phyloP scores from a whole-genome alignment of 2,113 vertebrate species.

The Electrona antarctica region DNA sequence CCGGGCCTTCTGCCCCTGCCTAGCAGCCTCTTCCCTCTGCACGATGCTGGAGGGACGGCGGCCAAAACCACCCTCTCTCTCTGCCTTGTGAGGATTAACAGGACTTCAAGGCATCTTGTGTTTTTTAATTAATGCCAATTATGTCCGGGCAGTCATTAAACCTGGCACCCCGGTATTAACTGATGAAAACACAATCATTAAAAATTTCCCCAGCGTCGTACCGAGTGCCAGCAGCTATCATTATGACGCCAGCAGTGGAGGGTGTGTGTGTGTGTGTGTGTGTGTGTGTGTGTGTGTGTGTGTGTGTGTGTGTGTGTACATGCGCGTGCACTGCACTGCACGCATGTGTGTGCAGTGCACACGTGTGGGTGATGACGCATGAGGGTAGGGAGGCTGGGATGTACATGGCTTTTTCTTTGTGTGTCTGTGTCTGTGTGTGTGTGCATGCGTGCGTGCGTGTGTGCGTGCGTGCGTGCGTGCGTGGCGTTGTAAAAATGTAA shows the following conservation, averaged over 20 bases:
- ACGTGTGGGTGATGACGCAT: slow-evolving; percentile 58
- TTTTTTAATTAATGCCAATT: slow-evolving; percentile 75
- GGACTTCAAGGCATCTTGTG: slow-evolving; percentile 62
- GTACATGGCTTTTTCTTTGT: slow-evolving; percentile 33
- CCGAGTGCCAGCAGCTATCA: slow-evolving; percentile 68
- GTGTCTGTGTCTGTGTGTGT: not conserved
- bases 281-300: not conserved
- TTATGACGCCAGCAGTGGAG: slow-evolving; percentile 51
- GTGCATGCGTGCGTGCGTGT: not conserved
- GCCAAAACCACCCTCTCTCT: slow-evolving; percentile 32
- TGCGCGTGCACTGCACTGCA: not conserved
- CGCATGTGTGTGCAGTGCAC: not conserved
- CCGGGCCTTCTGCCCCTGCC: not conserved
- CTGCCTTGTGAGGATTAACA: slow-evolving; percentile 29
- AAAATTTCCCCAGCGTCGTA: slow-evolving; percentile 39
- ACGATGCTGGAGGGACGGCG: slow-evolving; percentile 19
- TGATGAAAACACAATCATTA: slow-evolving; percentile 74
- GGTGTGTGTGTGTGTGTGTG: slow-evolving; percentile 12
- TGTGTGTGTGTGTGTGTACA: not conserved
- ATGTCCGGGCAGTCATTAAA: slow-evolving; percentile 71
- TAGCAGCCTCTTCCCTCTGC: no score
- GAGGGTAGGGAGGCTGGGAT: slow-evolving; percentile 36
- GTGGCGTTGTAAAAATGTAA: no score
- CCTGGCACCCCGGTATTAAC: slow-evolving; percentile 70
- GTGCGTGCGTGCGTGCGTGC: not conserved